Evolutionary conservation across 2,888 invertebrate genomes (phyloP).

Genomic region (Craniophora ligustri): DNA sequence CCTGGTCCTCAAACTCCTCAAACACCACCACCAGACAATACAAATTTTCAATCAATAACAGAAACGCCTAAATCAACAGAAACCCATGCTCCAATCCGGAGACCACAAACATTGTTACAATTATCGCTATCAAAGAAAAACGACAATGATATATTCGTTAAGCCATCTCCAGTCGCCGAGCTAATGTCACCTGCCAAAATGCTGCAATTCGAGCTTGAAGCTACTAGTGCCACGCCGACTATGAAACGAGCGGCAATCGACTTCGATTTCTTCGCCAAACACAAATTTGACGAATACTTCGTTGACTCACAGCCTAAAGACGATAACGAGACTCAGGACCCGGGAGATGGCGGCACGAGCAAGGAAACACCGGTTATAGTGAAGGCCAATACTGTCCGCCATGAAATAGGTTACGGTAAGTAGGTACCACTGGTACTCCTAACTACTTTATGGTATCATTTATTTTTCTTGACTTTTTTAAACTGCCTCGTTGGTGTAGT

Average conservation of each 20-base stretch:
- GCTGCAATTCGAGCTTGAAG: constrained; percentile 81
- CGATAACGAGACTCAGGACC: constrained; percentile 33
- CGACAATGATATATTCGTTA: constrained; percentile 75
- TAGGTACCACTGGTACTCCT: constrained; percentile 57
- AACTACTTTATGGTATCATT: constrained; percentile 28
- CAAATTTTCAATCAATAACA: constrained; percentile 61
- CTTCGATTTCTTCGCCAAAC: constrained; percentile 80
- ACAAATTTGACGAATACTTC: constrained; percentile 76
- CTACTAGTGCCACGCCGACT: constrained; percentile 78
- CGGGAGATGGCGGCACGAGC: constrained; percentile 57
- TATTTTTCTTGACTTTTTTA: too few species aligned
- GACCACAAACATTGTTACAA: constrained; percentile 68
- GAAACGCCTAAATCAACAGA: constrained; percentile 67
- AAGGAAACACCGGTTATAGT: constrained; percentile 79
- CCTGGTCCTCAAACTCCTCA: constrained; percentile 26
- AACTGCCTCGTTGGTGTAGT: too few species aligned
- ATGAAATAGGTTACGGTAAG: constrained; percentile 85
- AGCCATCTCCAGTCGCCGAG: constrained; percentile 77
- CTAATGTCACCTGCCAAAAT: constrained; percentile 84
- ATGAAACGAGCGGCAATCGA: constrained; percentile 83
- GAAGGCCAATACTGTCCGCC: constrained; percentile 77
- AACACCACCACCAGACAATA: constrained; percentile 22
- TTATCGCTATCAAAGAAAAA: constrained; percentile 71
- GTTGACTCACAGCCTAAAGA: constrained; percentile 59
- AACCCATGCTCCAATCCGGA: constrained; percentile 52